phyloP scores from a whole-genome alignment of 2,797 vertebrate species.

The Amniataba percoides region DNA sequence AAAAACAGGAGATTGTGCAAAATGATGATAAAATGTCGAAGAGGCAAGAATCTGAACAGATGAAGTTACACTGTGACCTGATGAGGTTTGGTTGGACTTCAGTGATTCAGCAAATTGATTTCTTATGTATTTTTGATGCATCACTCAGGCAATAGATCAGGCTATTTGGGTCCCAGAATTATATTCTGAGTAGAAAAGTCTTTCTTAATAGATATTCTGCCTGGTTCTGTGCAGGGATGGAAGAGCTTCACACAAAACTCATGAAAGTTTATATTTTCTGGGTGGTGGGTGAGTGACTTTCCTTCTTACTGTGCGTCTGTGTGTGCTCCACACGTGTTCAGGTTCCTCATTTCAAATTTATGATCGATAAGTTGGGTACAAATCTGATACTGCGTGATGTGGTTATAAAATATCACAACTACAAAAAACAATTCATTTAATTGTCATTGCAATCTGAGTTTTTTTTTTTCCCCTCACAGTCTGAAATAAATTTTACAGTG shows the following conservation, averaged over 20 bases:
- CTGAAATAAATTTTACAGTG: slow-evolving; percentile 15
- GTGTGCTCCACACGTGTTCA: neutral
- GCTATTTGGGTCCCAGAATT: neutral
- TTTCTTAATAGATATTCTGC: slow-evolving; percentile 23
- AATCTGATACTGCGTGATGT: slow-evolving; percentile 14
- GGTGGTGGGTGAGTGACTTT: neutral
- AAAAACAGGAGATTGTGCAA: slow-evolving; percentile 45
- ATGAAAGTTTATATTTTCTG: slow-evolving; percentile 22
- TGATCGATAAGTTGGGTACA: slow-evolving; percentile 18
- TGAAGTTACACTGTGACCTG: neutral
- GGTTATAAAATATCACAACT: neutral
- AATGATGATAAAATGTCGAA: slow-evolving; percentile 21
- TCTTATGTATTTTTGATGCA: slow-evolving; percentile 16
- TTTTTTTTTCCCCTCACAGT: neutral
- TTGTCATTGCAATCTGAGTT: slow-evolving; percentile 10
- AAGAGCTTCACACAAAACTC: slow-evolving; percentile 7
- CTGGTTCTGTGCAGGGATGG: neutral
- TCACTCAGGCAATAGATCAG: neutral
- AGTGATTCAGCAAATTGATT: neutral
- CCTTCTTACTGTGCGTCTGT: neutral
- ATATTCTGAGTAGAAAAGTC: slow-evolving; percentile 9
- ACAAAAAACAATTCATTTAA: neutral
- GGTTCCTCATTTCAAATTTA: slow-evolving; percentile 39
- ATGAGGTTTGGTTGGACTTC: neutral
- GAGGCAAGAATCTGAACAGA: neutral